Base-by-base conservation (phyloP, 1,140 invertebrate genomes). In the Holotrichia oblita region DNA sequence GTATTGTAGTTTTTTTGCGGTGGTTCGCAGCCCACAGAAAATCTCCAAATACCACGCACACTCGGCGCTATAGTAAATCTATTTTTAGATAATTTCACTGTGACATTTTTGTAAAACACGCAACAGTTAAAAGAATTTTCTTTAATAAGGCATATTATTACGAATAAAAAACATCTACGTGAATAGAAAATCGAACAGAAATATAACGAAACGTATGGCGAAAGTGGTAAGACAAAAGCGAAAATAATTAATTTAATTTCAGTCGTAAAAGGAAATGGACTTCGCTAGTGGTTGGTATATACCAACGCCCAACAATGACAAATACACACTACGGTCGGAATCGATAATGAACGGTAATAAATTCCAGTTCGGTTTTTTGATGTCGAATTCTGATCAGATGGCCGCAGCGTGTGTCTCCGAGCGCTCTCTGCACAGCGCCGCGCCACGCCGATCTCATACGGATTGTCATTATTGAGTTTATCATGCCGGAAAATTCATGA, bases 331-430 rank as follows among this genome's bases (percentile, higher is more conserved):
- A 17, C 48, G 48, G 7, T 22, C 34, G 9, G 41, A 44, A 76
- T 55, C 75, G 44, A 76, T 76, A 76, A 76, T 55, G 75, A 76
- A 76, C 48, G 75, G 75, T 76, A 59, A 59, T 76, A 76, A 76
- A 76, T 76, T 76, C 74, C 14, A 22, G 20, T 76, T 76, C n/a
- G 41, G 40, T 76, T 76, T 76, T 76, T 76, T 76, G 74, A 76
- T 76, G 74, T 76, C 42, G 74, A 76, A 76, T 76, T 44, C 74
- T 40, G 74, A 76, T 76, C 74, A 76, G 74, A 76, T 76, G 74
- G 74, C 74, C 74, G 24, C 74, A 55, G 40, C 74, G 74, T 64
- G 61, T 73, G 72, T 73, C 72, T 73, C 72, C 72, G 12, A 12
- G 40, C 40, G 40, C n/a, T 14, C 74, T 14, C 40, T 41, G 20